Base-by-base conservation (phyloP, 2,113 vertebrate genomes). In the Cryptomyrus ogoouensis region DNA sequence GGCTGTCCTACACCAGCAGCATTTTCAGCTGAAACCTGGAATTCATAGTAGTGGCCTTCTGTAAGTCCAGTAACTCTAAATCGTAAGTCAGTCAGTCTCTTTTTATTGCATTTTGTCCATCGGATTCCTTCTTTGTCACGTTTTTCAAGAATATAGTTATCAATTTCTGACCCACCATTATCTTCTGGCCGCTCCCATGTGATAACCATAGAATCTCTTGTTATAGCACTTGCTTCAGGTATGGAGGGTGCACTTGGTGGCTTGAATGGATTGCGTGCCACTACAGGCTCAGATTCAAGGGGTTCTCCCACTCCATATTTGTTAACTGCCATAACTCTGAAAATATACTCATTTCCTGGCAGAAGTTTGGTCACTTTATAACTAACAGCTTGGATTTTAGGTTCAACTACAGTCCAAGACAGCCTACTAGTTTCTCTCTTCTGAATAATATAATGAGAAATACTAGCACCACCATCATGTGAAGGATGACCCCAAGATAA, bases 31-130 rank as follows among this genome's bases (percentile, higher is more conserved):
- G 98, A 97, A 90, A 99, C 97, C 92, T 97, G 97, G 92, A 98
- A 99, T 95, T 99, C 98, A 94, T 98, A 99, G 89, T 95, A 97
- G 93, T 99, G 98, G 9, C 97, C 97, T 77, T 99, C 98, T 0
- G 95, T 97, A 91, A 99, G 97, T 74, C 98, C 98, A 88, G 96
- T 95, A 86, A 96, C 97, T 96, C 98, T 97, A 93, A 98, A 96
- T 91, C 98, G 93, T 77, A 98, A 93, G 91, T 99, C 98, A 46
- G 89, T 97, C 85, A 99, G 93, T 90, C 97, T 97, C 94, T 99
- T 99, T 94, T 97, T 99, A 94, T 99, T 99, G 94, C 98, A 99
- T 90, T 99, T 99, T 88, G 95, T 96, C 98, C 98, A 99, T 90
- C 98, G 95, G 83, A 99, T 92, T 35, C 98, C 98, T 93, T 98